Evolutionary conservation across 2,113 vertebrate species (phyloP), one percentile per base, ranked within the genome.

Genomic region (Dolichallabes microphthalmus): DNA sequence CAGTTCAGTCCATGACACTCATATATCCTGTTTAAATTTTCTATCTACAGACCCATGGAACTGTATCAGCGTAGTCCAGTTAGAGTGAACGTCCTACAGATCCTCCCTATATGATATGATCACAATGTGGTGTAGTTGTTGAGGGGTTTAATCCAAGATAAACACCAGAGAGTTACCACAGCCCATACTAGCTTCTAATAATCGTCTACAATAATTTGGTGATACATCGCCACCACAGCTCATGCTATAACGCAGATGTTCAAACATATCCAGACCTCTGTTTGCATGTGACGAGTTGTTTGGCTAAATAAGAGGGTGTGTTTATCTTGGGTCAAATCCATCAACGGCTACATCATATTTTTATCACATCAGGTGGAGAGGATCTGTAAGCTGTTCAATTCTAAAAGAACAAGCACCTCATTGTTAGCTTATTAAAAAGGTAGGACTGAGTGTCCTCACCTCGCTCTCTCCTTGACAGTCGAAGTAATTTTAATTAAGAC

Each of bases 241-340:
- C 7, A 45, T 19, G 15, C n/a, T n/a, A 64, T 73, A 69, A 86
- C n/a, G 30, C 80, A 80, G 57, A 79, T 58, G 50, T n/a, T 32
- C 35, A 64, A 84, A 80, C 81, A 78, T 50, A 61, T 61, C 35
- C 50, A 69, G 19, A 81, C 77, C 52, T 87, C n/a, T 57, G 19
- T 80, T 86, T 88, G 88, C 76, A 91, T 90, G 90, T 78, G 77
- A 90, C 93, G 78, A 92, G 93, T 90, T 94, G 91, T 94, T 94
- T 93, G 75, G 88, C 94, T 94, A 94, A 94, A 94, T 94, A 93
- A 94, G 89, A 88, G 82, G 64, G 64, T 60, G 86, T 94, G 91
- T 94, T 94, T 92, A 92, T 93, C 88, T 94, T 94, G 91, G 92
- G 85, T 89, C 90, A 86, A 80, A 87, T 88, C 88, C 78, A 91